Base-by-base conservation (phyloP, 2,113 vertebrate genomes). In the Dasypus novemcinctus region DNA sequence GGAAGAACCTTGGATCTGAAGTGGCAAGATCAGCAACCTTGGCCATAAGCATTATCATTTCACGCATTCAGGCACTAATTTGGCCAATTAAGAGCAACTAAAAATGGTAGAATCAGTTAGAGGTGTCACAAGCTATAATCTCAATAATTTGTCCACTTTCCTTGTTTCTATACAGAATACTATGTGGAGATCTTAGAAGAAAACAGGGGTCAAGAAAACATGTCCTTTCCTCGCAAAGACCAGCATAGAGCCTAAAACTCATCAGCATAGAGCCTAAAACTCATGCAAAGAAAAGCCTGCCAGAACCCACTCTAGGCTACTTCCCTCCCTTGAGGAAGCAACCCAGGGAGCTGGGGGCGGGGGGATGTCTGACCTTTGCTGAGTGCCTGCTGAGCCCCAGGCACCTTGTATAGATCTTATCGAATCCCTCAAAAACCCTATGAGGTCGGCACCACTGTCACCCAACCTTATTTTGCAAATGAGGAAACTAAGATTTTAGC, bases 81-180 rank as follows among this genome's bases (percentile, higher is more conserved):
- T 83, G 21, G 86, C 38, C 57, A 94, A 75, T 71, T 76, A 80
- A 95, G 87, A 80, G 87, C 63, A 33, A 91, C 13, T 25, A 36
- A 81, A 72, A 92, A 81, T 49, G 33, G 27, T 2, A 38, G 38
- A 43, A 31, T 76, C 52, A 33, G 36, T 38, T 54, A 82, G 63
- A 52, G 36, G 21, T 83, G 81, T 84, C n/a, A 49, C 74, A 72
- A 57, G 41, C 49, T 69, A 71, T 7, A 52, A 52, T 18, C 14
- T 64, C n/a, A 61, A 36, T 59, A 23, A 75, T 31, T 33, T 81
- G 79, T 57, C 86, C 57, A 82, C 13, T 7, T 87, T 27, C 41
- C 25, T 18, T 14, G 57, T 74, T 52, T 83, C 69, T 76, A 23
- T 43, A 33, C 0, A 15, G 38, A 74, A 63, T 7, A 57, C n/a